phyloP scores from a whole-genome alignment of 2,797 vertebrate genomes.

The Phrynocephalus vlangalii region DNA sequence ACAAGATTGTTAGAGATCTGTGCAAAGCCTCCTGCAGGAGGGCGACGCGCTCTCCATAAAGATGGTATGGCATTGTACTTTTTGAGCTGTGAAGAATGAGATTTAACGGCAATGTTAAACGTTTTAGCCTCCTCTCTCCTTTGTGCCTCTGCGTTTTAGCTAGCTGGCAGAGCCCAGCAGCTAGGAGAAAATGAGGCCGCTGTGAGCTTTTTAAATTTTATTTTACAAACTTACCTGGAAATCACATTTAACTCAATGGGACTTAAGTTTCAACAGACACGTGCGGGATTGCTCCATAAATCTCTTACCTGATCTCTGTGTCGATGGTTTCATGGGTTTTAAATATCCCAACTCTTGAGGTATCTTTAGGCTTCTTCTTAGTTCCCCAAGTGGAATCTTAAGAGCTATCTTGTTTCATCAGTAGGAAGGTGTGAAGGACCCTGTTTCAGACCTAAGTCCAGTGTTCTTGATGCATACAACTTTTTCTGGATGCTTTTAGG shows the following conservation, averaged over 20 bases:
- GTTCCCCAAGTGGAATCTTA: slow-evolving; percentile 28
- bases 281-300: slow-evolving; percentile 34
- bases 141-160: slow-evolving; percentile 77
- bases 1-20: slow-evolving; percentile 84
- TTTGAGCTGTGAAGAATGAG: slow-evolving; percentile 80
- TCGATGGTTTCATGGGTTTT: slow-evolving; percentile 55
- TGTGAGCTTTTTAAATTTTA: neutral
- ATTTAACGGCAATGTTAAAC: slow-evolving; percentile 80
- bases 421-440: neutral
- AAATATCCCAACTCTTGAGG: slow-evolving; percentile 54
- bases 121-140: slow-evolving; percentile 70
- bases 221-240: neutral
- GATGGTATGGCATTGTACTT: slow-evolving; percentile 77
- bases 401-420: slow-evolving; percentile 44
- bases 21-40: slow-evolving; percentile 78
- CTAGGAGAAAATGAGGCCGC: slow-evolving; percentile 62
- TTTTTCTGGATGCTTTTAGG: neutral
- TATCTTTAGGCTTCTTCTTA: slow-evolving; percentile 17
- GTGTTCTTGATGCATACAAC: neutral
- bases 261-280: neutral
- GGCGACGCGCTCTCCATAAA: slow-evolving; percentile 72
- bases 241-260: neutral
- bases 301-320: slow-evolving; percentile 70
- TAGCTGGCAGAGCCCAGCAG: slow-evolving; percentile 75
- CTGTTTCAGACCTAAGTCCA: neutral